Evolutionary conservation across 2,113 vertebrate species (phyloP), one percentile per base, ranked within the genome.

Genomic region (Illadopsis cleaveri): DNA sequence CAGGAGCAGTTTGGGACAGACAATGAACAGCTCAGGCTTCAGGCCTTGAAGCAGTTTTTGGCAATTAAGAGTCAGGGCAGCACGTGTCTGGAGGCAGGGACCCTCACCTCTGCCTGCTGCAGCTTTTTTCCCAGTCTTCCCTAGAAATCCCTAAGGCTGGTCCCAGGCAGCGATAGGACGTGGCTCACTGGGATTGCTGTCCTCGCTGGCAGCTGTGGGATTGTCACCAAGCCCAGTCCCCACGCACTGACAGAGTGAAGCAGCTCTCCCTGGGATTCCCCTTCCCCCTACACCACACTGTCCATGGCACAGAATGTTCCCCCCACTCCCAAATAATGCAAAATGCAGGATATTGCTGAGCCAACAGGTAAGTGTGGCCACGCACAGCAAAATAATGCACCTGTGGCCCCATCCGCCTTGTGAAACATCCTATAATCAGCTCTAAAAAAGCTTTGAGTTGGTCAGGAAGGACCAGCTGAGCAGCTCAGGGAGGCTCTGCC

Each of bases 211-310:
- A 76, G 40, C 16, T 40, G 24, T 64, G 7, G 33, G 23, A 54
- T 12, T 61, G 42, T 10, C 69, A 11, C 50, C 64, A 38, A 30
- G 9, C 4, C 47, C 40, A 3, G 15, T 30, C 30, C 54, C 30
- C 11, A 6, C 0, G 1, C 5, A 12, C 2, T 15, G 40, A 25
- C 5, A 8, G 1, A 25, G 11, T 0, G 4, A 37, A 60, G 12
- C 19, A 42, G 14, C 71, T 30, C 45, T 61, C 60, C 44, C 53
- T 23, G 23, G n/a, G 25, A 20, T 6, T 19, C 6, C 23, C 17
- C 8, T 12, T 18, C 2, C 14, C 5, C 31, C 12, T 4, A 31
- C 64, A 28, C 19, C 37, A 33, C 9, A 1, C 22, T 4, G 21
- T 5, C 57, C 6, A 2, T 0, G 13, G 15, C 33, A 60, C 3